Evolutionary conservation across 2,113 vertebrate genomes (phyloP), one percentile per base, ranked within the genome.

Genomic region (Hippocampus abdominalis): DNA sequence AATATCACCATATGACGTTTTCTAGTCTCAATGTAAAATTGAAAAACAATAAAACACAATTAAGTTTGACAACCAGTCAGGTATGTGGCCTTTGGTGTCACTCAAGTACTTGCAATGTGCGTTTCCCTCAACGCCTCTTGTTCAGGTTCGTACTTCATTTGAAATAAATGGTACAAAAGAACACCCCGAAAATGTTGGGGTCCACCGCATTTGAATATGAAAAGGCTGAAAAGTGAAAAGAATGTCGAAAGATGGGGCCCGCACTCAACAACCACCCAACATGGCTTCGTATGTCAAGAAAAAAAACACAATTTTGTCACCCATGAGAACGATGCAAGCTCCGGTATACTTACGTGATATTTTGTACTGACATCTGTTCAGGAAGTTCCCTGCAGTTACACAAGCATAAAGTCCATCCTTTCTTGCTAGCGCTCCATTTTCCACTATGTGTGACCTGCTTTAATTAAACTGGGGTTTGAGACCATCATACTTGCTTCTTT

Each of bases 381-480:
- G 16, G 46, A 10, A n/a, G 21, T 70, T 68, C 21, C 44, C 32
- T 63, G n/a, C 20, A 7, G 57, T 75, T 51, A 64, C 54, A 46
- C 62, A 61, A 13, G 44, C n/a, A 3, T 64, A 59, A 8, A 39
- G 60, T 54, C 23, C 51, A 63, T 64, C 11, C 32, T 23, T 21
- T 29, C 9, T 16, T 60, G 23, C 73, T 40, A 42, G 27, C 64
- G 16, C 56, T 82, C 29, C 48, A 62, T 10, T 60, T 68, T 72
- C 61, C 62, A 74, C 39, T 64, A 23, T 71, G 63, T 71, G 62
- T 68, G 65, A 70, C 57, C 65, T 20, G 54, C n/a, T 79, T 75
- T 84, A 80, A 86, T 87, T 84, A 82, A 81, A 76, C 69, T 73
- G 79, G 32, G 77, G 48, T 63, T 72, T 83, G 75, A 82, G 77